Conservation (phyloP, 1,140 invertebrate species). For the Drosophila orena region DNA sequence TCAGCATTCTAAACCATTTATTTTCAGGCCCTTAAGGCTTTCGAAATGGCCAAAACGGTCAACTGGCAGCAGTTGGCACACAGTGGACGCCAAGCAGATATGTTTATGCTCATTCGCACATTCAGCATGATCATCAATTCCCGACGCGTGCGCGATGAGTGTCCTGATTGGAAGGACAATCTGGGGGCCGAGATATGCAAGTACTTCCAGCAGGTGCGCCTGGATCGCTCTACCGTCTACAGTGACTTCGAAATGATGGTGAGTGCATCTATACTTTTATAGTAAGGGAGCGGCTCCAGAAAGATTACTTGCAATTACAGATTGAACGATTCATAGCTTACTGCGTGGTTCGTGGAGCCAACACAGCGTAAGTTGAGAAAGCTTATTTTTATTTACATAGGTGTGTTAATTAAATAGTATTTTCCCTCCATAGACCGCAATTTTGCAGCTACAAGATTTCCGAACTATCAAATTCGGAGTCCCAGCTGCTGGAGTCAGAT, state of each 20-base stretch:
- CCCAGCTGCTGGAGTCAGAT: too few relatives aligned
- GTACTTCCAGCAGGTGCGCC: conserved; percentile 26
- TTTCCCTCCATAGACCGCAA: conserved; percentile 6
- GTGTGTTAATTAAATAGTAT: too few relatives aligned
- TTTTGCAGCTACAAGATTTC: conserved; percentile 16
- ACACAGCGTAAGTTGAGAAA: not conserved
- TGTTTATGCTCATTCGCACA: conserved; percentile 33
- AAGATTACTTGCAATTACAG: conserved; percentile 1
- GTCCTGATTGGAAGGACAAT: conserved; percentile 21
- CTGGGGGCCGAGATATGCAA: conserved; percentile 35
- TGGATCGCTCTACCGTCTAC: not conserved
- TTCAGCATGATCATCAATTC: conserved; percentile 37
- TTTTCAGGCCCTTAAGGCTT: conserved; percentile 18
- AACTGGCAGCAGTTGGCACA: conserved; percentile 30
- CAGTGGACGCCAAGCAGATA: conserved; percentile 15
- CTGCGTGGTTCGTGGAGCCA: conserved; percentile 36
- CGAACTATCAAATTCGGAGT: conserved; percentile 2
- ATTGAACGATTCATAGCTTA: conserved; percentile 38
- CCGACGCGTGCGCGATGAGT: conserved; percentile 18
- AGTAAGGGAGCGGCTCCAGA: not conserved
- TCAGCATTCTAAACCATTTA: not conserved
- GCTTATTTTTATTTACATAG: too few relatives aligned
- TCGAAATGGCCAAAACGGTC: conserved; percentile 22
- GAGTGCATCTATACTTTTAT: too few relatives aligned
- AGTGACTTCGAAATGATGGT: conserved; percentile 44